Conservation (phyloP, 2,113 vertebrate species). For the Corvus cornix region DNA sequence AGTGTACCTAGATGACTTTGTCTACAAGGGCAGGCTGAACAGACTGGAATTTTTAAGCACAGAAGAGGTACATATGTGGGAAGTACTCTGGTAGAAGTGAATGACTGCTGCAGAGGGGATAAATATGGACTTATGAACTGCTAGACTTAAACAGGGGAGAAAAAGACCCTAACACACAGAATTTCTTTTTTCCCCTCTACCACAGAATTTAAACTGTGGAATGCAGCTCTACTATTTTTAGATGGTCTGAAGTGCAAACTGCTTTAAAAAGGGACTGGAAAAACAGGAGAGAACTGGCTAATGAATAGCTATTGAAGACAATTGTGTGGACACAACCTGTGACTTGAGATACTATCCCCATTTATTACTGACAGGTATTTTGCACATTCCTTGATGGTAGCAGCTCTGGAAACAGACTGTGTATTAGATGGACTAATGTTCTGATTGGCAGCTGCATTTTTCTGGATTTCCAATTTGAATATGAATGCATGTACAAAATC, state of each 20-base stretch:
- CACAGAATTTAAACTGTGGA: not conserved
- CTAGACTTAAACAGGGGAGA: not conserved
- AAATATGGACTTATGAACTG: not conserved
- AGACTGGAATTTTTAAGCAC: not conserved
- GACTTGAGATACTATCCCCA: not conserved
- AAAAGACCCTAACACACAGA: rapidly evolving
- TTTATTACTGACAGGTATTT: not conserved
- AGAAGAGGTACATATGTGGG: not conserved
- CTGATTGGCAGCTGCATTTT: not conserved
- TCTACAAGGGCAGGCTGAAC: not conserved
- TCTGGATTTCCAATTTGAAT: not conserved
- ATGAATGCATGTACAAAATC: not conserved
- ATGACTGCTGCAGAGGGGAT: not conserved
- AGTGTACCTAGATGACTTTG: not conserved
- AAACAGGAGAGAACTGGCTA: not conserved
- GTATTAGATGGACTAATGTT: not conserved
- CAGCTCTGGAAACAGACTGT: not conserved
- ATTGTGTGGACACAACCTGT: not conserved
- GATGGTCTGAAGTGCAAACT: not conserved
- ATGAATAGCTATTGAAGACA: not conserved
- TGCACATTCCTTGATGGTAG: rapidly evolving
- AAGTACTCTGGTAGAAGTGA: not conserved
- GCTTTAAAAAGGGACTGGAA: not conserved
- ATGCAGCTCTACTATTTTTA: not conserved
- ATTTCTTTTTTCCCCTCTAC: not conserved